These are phyloP conservation scores for Amphipyra berbera DNA, from an alignment of 2,888 invertebrate species.

Conservation along the genomic window DNA sequence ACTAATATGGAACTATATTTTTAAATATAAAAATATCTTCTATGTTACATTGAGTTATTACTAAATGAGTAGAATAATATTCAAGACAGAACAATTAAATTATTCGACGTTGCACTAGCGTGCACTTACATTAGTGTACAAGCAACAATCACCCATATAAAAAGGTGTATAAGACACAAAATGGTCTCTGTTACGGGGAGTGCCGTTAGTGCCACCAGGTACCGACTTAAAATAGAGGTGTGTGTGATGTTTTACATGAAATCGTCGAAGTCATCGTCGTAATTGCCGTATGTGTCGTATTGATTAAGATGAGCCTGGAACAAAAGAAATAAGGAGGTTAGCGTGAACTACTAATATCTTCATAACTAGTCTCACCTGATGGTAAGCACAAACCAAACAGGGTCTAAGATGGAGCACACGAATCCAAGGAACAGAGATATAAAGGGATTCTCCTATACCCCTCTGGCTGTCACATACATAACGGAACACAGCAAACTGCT, in stretches of 20 bases:
- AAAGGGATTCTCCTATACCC: too few relatives aligned
- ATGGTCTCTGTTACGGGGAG: constrained; percentile 30
- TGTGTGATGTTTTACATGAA: constrained; percentile 91
- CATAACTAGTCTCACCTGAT: too few relatives aligned
- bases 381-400: too few relatives aligned
- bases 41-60: constrained; percentile 27
- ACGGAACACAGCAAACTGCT: too few relatives aligned
- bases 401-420: too few relatives aligned
- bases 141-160: constrained; percentile 52
- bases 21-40: constrained; percentile 49
- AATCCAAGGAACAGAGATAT: too few relatives aligned
- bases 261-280: constrained; percentile 93
- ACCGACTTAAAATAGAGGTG: constrained; percentile 35
- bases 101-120: constrained; percentile 23
- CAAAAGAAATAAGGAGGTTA: constrained; percentile 29
- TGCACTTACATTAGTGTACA: constrained; percentile 38
- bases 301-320: constrained; percentile 91
- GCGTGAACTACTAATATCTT: too few relatives aligned
- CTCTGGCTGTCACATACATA: too few relatives aligned
- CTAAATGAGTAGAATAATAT: constrained; percentile 41
- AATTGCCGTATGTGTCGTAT: constrained; percentile 92
- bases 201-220: constrained; percentile 46
- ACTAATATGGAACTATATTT: constrained; percentile 32
- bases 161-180: constrained; percentile 41
- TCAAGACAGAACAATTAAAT: constrained; percentile 28